These are phyloP conservation scores for Monochamus saltuarius DNA, from an alignment of 1,140 invertebrate species.

Conservation along the genomic window DNA sequence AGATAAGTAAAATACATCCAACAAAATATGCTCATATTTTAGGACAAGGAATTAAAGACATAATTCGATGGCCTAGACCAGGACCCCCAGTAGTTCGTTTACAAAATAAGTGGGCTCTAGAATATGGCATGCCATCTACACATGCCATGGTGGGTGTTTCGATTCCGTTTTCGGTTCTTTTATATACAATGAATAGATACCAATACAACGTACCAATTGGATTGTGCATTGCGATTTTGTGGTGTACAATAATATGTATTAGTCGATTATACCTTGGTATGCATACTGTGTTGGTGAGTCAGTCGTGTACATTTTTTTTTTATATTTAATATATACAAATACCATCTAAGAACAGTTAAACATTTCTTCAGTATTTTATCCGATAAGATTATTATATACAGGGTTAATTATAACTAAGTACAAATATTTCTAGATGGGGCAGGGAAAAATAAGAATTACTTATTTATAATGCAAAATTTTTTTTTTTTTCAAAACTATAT, in stretches of 20 bases:
- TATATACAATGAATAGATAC: slow-evolving; percentile 80
- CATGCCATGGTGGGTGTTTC: slow-evolving; percentile 89
- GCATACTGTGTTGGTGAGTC: slow-evolving; percentile 80
- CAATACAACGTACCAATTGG: slow-evolving; percentile 66
- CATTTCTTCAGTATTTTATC: slow-evolving; percentile 12
- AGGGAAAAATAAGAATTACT: no score
- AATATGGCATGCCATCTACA: slow-evolving; percentile 93
- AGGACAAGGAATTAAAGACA: slow-evolving; percentile 87
- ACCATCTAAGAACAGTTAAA: no score
- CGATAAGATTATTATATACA: no score
- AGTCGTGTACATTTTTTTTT: no score
- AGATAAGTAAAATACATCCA: background rate
- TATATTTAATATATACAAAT: background rate
- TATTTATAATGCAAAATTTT: no score
- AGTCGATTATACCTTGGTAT: slow-evolving; percentile 90
- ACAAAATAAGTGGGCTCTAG: slow-evolving; percentile 82
- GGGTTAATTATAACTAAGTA: no score
- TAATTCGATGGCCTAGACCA: slow-evolving; percentile 82
- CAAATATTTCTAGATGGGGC: no score
- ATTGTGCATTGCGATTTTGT: slow-evolving; percentile 57
- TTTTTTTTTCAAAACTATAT: no score
- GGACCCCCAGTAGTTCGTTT: slow-evolving; percentile 78
- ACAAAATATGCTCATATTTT: slow-evolving; percentile 24
- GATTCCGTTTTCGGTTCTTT: slow-evolving; percentile 80
- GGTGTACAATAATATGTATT: slow-evolving; percentile 77